Evolutionary conservation across 2,888 invertebrate species (phyloP).

Genomic region (Epirrhoe alternata): DNA sequence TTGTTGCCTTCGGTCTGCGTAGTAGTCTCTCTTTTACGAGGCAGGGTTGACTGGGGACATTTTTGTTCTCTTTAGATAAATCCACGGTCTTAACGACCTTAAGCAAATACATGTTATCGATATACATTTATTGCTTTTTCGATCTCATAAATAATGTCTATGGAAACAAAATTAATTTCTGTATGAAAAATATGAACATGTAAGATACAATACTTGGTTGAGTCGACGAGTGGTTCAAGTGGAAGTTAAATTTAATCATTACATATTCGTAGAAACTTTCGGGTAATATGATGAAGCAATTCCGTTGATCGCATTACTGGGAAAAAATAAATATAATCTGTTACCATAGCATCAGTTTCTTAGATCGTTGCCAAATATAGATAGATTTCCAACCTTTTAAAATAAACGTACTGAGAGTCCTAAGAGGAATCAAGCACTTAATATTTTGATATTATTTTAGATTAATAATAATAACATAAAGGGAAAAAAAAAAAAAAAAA

Average conservation of each 20-base stretch:
- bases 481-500: too few relatives aligned
- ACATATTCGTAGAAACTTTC: constrained; percentile 47
- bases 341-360: constrained; percentile 18
- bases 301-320: constrained; percentile 43
- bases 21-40: constrained; percentile 80
- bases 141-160: constrained; percentile 80
- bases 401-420: too few relatives aligned
- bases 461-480: too few relatives aligned
- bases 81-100: constrained; percentile 81
- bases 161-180: constrained; percentile 82
- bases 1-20: constrained; percentile 75
- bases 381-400: not conserved
- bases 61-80: constrained; percentile 84
- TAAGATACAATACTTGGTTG: constrained; percentile 60
- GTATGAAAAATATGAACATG: constrained; percentile 70
- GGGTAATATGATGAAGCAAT: constrained; percentile 45
- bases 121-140: constrained; percentile 82
- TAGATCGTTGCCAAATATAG: constrained; percentile 11
- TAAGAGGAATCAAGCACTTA: too few relatives aligned
- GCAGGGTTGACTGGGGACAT: constrained; percentile 76
- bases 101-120: constrained; percentile 82
- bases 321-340: constrained; percentile 32
- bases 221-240: constrained; percentile 52
- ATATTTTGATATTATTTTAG: too few relatives aligned
- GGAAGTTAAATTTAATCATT: constrained; percentile 55